phyloP scores from a whole-genome alignment of 2,797 vertebrate genomes.

The Anolis apletophallus region DNA sequence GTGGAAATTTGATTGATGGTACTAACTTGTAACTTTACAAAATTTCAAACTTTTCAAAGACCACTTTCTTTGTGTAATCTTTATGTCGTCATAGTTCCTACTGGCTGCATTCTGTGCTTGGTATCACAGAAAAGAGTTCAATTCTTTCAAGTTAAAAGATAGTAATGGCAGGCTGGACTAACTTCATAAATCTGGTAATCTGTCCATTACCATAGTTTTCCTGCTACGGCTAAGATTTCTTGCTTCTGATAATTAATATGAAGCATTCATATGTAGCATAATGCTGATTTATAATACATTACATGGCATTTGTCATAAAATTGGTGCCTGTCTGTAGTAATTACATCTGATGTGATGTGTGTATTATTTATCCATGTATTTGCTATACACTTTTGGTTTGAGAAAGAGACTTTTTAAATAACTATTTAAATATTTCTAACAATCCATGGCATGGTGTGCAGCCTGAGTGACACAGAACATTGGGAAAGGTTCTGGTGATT shows the following conservation, averaged over 20 bases:
- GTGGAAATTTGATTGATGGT: neutral
- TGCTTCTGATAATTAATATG: neutral
- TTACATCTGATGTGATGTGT: neutral
- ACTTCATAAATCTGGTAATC: neutral
- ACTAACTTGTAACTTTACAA: neutral
- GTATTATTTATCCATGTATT: neutral
- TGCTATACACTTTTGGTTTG: neutral
- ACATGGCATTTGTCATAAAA: neutral
- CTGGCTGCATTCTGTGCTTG: neutral
- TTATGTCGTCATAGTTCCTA: neutral
- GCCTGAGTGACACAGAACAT: neutral
- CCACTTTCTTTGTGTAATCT: neutral
- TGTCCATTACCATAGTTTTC: neutral
- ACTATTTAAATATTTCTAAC: neutral
- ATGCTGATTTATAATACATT: neutral
- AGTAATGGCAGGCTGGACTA: neutral
- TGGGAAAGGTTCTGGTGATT: neutral
- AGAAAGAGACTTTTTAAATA: neutral
- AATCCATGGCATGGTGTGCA: too few relatives aligned
- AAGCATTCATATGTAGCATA: neutral
- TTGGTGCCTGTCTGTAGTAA: neutral
- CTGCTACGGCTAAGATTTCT: neutral
- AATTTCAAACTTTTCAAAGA: neutral
- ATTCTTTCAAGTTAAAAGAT: neutral
- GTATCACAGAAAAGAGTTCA: neutral